These are phyloP conservation scores for Mixornis gularis DNA, from an alignment of 2,113 vertebrate species.

Conservation along the genomic window DNA sequence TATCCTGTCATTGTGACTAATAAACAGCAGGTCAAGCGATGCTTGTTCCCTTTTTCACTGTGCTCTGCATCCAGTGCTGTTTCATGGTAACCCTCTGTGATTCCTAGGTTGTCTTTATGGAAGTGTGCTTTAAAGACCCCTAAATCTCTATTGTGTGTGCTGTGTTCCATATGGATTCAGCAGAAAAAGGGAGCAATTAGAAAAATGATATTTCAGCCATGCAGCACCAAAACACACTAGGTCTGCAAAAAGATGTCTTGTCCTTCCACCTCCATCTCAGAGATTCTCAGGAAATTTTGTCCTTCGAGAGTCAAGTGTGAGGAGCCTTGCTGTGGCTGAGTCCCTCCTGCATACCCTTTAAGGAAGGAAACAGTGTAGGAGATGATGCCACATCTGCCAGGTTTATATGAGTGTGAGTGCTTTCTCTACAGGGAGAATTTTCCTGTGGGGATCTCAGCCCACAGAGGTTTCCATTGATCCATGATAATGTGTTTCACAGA, in stretches of 20 bases:
- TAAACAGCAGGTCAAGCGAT: background rate
- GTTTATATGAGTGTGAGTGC: background rate
- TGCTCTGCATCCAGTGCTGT: fast-evolving
- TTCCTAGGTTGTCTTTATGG: background rate
- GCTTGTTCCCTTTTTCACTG: background rate
- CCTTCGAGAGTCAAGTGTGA: background rate
- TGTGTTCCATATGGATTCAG: background rate
- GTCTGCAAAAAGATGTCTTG: background rate
- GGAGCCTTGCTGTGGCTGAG: background rate
- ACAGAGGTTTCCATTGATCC: background rate
- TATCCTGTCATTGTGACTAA: background rate
- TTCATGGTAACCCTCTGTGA: background rate
- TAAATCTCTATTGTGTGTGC: background rate
- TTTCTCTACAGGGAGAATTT: background rate
- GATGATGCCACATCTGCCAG: background rate
- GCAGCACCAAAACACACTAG: background rate
- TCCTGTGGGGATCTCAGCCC: background rate
- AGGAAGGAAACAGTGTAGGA: background rate
- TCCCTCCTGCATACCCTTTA: background rate
- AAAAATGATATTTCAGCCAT: background rate
- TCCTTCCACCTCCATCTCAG: background rate
- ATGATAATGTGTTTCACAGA: background rate
- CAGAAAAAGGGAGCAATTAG: background rate
- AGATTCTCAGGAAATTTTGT: background rate
- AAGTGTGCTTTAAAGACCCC: background rate